These are phyloP conservation scores for Drosophila parthenogenetica DNA, from an alignment of 2,888 invertebrate genomes.

Conservation along the genomic window DNA sequence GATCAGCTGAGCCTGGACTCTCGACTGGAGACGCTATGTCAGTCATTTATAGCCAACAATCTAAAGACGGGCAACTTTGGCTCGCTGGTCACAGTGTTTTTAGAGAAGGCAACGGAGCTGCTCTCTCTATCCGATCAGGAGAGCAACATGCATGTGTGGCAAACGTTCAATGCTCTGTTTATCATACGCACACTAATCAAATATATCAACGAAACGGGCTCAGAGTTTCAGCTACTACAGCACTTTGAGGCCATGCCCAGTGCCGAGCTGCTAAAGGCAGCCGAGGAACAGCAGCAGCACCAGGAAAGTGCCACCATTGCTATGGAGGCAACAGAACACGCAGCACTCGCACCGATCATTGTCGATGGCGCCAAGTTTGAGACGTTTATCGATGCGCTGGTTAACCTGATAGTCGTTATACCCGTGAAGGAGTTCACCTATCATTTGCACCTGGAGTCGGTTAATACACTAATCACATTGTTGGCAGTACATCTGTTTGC, in stretches of 20 bases:
- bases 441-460: constrained; percentile 93
- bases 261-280: constrained; percentile 72
- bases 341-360: constrained; percentile 58
- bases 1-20: constrained; percentile 94
- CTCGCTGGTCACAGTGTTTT: constrained; percentile 93
- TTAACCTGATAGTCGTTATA: constrained; percentile 85
- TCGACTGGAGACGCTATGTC: constrained; percentile 90
- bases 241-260: constrained; percentile 89
- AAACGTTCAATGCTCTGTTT: constrained; percentile 96
- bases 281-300: constrained; percentile 57
- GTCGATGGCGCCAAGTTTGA: constrained; percentile 85
- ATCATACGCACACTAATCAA: constrained; percentile 94
- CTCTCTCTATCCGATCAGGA: constrained; percentile 94
- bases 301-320: constrained; percentile 70
- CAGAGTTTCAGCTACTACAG: constrained; percentile 93
- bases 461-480: constrained; percentile 94
- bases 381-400: constrained; percentile 84
- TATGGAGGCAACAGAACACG: constrained; percentile 74
- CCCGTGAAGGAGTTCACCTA: constrained; percentile 90
- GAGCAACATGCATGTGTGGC: constrained; percentile 93
- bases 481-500: constrained; percentile 95
- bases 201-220: constrained; percentile 95
- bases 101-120: constrained; percentile 92
- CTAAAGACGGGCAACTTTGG: constrained; percentile 95
- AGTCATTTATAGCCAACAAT: constrained; percentile 93